Evolutionary conservation across 2,888 invertebrate species (phyloP), one percentile per base, ranked within the genome.

Genomic region (Tubiluchus corallicola): DNA sequence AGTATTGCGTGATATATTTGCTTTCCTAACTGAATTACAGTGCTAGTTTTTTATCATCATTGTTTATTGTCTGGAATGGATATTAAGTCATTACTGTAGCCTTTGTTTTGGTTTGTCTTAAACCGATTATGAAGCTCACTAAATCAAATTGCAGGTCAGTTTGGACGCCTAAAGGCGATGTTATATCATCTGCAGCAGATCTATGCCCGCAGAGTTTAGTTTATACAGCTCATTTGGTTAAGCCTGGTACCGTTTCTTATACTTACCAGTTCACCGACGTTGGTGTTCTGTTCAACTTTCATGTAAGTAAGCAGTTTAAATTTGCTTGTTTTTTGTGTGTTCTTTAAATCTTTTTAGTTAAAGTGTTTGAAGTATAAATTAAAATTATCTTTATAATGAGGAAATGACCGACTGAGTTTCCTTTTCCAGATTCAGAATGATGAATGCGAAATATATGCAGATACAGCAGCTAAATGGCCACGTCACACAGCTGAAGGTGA

Each of bases 201-300:
- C 29, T 29, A n/a, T 74, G 73, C 56, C 62, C 67, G 2, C 65
- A 70, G 2, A 61, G 62, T 17, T 58, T 74, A 16, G 60, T 65
- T 16, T 71, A 68, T 55, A 65, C 69, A 3, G 68, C 67, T 4
- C 67, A 68, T 44, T 59, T 74, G 38, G 70, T 72, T 4, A 67
- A 68, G 43, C 62, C 67, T 2, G 73, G 73, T 20, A 60, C 57
- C 38, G 60, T 72, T 2, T 61, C 58, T 21, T 72, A 70, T 52
- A 63, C 63, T 29, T 74, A 73, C 54, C 70, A 70, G 54, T 68
- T 65, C 52, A 60, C 64, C 1, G 66, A 68, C 48, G 60, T 64
- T 37, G 49, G 52, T 45, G 56, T 64, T n/a, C 54, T 64, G 5
- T 69, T 70, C 52, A 65, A 68, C 50, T 68, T 70, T 51, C 61